Conservation (phyloP, 1,140 invertebrate species). For the Camponotus pennsylvanicus region DNA sequence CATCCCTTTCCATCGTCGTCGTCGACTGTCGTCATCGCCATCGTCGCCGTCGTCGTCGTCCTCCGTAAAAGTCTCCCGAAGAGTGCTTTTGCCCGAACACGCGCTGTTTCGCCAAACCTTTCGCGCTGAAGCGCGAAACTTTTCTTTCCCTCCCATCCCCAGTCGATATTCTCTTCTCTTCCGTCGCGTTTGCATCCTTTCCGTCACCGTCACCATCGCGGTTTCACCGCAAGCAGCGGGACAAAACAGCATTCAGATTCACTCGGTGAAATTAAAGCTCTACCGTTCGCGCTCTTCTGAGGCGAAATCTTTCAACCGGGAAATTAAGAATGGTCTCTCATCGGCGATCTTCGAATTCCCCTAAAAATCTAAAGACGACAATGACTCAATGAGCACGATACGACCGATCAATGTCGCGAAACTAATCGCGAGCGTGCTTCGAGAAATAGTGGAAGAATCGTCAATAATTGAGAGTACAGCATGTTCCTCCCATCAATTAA, state of each 20-base stretch:
- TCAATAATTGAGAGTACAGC: neutral
- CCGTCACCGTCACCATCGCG: neutral
- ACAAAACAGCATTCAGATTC: constrained; percentile 53
- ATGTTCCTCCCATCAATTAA: neutral
- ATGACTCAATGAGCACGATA: neutral
- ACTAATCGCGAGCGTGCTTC: neutral
- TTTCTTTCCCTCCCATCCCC: neutral
- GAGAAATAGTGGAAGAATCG: neutral
- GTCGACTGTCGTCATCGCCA: constrained; percentile 5
- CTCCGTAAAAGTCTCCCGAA: constrained; percentile 48
- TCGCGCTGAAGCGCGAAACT: constrained; percentile 35
- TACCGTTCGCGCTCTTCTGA: neutral
- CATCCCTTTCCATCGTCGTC: neutral
- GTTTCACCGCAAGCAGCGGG: constrained; percentile 7
- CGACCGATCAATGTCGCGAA: neutral
- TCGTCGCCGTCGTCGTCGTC: neutral
- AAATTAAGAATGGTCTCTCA: constrained; percentile 30
- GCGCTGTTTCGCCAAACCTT: constrained; percentile 38
- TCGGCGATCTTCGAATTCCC: neutral
- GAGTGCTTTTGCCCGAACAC: constrained; percentile 30
- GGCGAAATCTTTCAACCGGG: constrained; percentile 17
- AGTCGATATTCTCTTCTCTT: constrained; percentile 6
- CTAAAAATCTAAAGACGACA: neutral
- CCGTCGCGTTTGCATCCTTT: neutral
- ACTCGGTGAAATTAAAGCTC: constrained; percentile 53